Percentiles rank a stretch among this genome's conserved stretches.
phyloP scores from a whole-genome alignment of 2,797 vertebrate species.

The Artibeus jamaicensis region DNA sequence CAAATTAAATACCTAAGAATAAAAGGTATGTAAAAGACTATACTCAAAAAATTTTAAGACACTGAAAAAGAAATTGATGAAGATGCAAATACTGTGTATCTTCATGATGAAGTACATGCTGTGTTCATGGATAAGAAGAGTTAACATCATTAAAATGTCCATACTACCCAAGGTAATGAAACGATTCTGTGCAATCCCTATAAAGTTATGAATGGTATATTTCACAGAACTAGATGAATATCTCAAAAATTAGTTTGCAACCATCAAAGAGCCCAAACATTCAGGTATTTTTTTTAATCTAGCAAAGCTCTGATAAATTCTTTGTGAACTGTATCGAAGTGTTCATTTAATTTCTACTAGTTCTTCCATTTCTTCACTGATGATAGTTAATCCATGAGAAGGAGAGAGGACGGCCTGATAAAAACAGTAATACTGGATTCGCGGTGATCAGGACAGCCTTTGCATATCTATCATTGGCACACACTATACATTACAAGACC shows the following conservation, averaged over 20 bases:
- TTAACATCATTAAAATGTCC: neutral
- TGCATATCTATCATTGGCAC: neutral
- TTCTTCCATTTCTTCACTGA: neutral
- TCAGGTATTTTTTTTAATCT: constrained; percentile 38
- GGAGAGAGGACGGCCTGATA: neutral
- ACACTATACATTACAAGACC: neutral
- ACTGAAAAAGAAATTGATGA: neutral
- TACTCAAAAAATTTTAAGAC: neutral
- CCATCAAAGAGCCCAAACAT: neutral
- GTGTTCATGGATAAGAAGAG: neutral
- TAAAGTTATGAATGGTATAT: neutral
- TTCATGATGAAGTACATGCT: too few relatives aligned
- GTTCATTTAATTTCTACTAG: constrained; percentile 42
- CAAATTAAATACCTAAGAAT: neutral
- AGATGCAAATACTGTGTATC: neutral
- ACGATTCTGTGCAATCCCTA: neutral
- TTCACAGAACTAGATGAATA: neutral
- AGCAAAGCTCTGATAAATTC: constrained; percentile 18
- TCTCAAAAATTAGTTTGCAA: neutral
- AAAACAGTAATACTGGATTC: neutral
- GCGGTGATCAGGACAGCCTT: neutral
- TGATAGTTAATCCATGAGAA: constrained; percentile 8
- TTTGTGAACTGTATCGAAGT: constrained; percentile 41
- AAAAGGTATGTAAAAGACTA: neutral
- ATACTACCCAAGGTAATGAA: neutral